Conservation (phyloP, 2,797 vertebrate genomes). For the Parauchenoglanis punctatus region DNA sequence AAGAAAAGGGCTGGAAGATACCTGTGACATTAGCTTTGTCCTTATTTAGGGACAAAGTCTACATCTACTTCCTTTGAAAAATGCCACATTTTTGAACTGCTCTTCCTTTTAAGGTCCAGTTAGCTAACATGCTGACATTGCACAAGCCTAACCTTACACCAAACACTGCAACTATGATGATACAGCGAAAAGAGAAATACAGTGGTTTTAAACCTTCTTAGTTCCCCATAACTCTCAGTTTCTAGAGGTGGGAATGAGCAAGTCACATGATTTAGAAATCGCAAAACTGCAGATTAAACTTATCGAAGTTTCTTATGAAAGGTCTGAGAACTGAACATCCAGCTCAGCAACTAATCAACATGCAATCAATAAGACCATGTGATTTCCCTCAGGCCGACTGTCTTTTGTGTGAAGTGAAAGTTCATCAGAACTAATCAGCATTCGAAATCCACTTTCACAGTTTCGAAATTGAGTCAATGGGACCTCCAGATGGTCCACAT, state of each 20-base stretch:
- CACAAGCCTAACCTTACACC: slow-evolving; percentile 51
- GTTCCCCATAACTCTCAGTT: slow-evolving; percentile 14
- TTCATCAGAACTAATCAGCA: not conserved
- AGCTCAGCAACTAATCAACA: slow-evolving; percentile 25
- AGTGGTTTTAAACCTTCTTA: slow-evolving; percentile 1
- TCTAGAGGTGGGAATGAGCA: not conserved
- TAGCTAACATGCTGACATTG: slow-evolving; percentile 59
- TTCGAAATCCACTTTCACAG: not conserved
- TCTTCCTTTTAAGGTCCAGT: slow-evolving; percentile 31
- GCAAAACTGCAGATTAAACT: not conserved
- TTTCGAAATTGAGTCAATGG: not conserved
- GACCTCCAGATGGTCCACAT: not conserved
- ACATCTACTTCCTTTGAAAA: slow-evolving; percentile 37
- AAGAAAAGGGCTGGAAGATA: not conserved
- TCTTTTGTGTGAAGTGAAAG: not conserved
- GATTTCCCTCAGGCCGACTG: not conserved
- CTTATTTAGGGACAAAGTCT: not conserved
- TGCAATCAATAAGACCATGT: slow-evolving; percentile 10
- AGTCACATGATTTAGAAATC: not conserved
- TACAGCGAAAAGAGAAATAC: slow-evolving; percentile 48
- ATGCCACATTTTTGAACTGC: slow-evolving; percentile 14
- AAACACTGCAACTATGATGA: slow-evolving; percentile 58
- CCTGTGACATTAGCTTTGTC: not conserved
- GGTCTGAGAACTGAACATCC: slow-evolving; percentile 10
- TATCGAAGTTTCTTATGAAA: slow-evolving; percentile 2